A percentile compares a stretch with the other conserved stretches of the same genome.
These are phyloP conservation scores for Platysteira castanea DNA, from an alignment of 2,113 vertebrate species.

Conservation along the genomic window DNA sequence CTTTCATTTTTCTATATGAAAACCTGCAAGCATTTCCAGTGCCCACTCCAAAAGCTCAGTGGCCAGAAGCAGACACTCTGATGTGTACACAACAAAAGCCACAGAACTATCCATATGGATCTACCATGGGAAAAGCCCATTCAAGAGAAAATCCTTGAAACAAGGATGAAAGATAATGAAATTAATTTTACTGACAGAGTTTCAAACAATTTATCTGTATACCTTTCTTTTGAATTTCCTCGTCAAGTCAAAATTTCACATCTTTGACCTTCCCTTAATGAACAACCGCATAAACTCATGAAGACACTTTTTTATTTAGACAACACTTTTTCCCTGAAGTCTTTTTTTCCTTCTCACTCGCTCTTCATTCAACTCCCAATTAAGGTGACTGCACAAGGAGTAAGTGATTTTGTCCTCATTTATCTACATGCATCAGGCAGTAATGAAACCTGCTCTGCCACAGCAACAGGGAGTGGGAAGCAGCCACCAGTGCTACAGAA, in stretches of 20 bases:
- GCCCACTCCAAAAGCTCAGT: background rate
- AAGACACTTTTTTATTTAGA: background rate
- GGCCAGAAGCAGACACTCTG: background rate
- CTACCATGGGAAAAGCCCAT: background rate
- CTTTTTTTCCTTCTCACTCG: background rate
- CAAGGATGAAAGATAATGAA: background rate
- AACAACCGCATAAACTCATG: background rate
- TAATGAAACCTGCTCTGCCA: background rate
- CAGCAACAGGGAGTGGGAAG: background rate
- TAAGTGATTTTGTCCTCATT: background rate
- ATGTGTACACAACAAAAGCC: background rate
- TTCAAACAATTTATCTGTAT: background rate
- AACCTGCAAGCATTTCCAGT: background rate
- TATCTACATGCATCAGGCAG: background rate
- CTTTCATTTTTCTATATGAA: background rate
- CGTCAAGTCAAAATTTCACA: background rate
- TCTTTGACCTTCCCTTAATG: constrained; percentile 1
- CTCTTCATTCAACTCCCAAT: background rate
- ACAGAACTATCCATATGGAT: background rate
- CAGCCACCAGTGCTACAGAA: background rate
- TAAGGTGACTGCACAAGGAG: background rate
- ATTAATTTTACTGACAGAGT: background rate
- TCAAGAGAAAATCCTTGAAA: background rate
- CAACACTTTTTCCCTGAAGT: background rate
- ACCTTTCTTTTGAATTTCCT: background rate